phyloP scores from a whole-genome alignment of 2,113 vertebrate genomes.

The Girardinichthys multiradiatus region DNA sequence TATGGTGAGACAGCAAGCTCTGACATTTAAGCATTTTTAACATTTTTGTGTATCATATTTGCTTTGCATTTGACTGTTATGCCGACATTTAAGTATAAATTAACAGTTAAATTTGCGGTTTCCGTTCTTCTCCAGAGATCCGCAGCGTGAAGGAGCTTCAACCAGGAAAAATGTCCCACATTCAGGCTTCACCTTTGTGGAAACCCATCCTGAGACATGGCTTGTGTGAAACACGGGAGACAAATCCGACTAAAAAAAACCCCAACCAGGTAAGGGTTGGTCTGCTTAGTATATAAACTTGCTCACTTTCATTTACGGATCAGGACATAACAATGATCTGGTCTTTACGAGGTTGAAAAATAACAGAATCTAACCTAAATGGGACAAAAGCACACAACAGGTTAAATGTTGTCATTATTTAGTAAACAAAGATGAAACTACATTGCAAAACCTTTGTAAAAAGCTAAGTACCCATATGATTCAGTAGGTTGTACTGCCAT shows the following conservation, averaged over 20 bases:
- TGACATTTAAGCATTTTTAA: not conserved
- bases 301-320: too few species aligned
- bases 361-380: too few species aligned
- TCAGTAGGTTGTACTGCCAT: too few species aligned
- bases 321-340: too few species aligned
- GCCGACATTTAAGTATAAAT: not conserved
- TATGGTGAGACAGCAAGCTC: slow-evolving; percentile 77
- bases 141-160: slow-evolving; percentile 83
- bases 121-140: slow-evolving; percentile 77
- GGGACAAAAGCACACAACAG: too few species aligned
- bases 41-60: not conserved
- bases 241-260: not conserved
- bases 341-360: too few species aligned
- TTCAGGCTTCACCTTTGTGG: slow-evolving; percentile 92
- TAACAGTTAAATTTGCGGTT: slow-evolving; percentile 4
- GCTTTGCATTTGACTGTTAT: not conserved
- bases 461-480: too few species aligned
- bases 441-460: too few species aligned
- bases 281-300: not conserved
- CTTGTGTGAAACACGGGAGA: slow-evolving; percentile 70
- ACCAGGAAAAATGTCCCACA: slow-evolving; percentile 83
- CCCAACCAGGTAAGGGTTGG: slow-evolving; percentile 55
- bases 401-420: too few species aligned
- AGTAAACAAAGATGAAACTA: too few species aligned
- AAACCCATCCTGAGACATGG: slow-evolving; percentile 93